Evolutionary conservation across 2,113 vertebrate genomes (phyloP).

Genomic region (Macquaria ambigua): DNA sequence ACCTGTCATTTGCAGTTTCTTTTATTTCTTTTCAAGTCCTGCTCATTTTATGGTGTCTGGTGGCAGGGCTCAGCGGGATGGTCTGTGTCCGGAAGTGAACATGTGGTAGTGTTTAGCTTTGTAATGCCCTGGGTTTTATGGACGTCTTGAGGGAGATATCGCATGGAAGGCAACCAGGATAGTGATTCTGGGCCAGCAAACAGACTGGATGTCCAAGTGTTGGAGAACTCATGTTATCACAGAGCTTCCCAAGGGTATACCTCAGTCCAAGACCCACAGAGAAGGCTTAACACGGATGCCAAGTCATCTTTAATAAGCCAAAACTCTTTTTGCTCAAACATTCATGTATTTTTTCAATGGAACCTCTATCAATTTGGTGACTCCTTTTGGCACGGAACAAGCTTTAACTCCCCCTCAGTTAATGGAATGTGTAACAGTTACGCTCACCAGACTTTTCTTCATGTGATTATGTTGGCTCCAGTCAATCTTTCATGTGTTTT

Average conservation of each 20-base stretch:
- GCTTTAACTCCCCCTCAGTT: slow-evolving; percentile 62
- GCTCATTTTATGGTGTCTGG: slow-evolving; percentile 49
- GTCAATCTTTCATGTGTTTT: slow-evolving; percentile 56
- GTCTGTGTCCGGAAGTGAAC: slow-evolving; percentile 82
- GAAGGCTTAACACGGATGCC: slow-evolving; percentile 65
- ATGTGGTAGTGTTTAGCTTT: slow-evolving; percentile 87
- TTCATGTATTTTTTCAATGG: slow-evolving; percentile 60
- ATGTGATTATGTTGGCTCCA: slow-evolving; percentile 68
- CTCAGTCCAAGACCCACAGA: slow-evolving; percentile 83
- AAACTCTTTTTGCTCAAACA: slow-evolving; percentile 63
- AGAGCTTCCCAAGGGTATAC: slow-evolving; percentile 75
- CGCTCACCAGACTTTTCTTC: slow-evolving; percentile 56
- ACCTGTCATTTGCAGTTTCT: slow-evolving; percentile 77
- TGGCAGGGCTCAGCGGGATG: slow-evolving; percentile 58
- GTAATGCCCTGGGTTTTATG: slow-evolving; percentile 81
- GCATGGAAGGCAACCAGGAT: slow-evolving; percentile 80
- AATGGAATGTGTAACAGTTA: slow-evolving; percentile 69
- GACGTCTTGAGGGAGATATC: slow-evolving; percentile 81
- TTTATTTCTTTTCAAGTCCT: slow-evolving; percentile 69
- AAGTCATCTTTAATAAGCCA: slow-evolving; percentile 76
- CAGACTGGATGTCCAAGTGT: slow-evolving; percentile 79
- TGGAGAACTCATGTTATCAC: slow-evolving; percentile 79
- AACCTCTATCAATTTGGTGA: slow-evolving; percentile 66
- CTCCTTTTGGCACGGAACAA: slow-evolving; percentile 50
- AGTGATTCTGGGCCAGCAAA: slow-evolving; percentile 80